These are phyloP conservation scores for Sclerurus mexicanus DNA, from an alignment of 2,113 vertebrate genomes.

Conservation along the genomic window DNA sequence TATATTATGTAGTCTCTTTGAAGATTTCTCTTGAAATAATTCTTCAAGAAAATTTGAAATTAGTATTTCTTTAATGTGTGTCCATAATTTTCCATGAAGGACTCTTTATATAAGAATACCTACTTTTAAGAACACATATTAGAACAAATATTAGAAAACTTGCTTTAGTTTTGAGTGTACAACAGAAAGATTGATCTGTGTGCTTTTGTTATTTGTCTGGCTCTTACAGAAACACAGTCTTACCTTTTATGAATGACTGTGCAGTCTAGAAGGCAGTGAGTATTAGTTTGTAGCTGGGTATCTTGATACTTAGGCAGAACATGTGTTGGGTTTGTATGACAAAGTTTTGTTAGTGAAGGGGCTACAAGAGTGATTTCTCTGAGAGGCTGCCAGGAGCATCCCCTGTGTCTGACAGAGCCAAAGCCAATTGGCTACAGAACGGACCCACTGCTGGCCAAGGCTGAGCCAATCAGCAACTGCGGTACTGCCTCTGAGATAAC, in stretches of 20 bases:
- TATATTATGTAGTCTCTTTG: background rate
- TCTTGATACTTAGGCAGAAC: background rate
- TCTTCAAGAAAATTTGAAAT: background rate
- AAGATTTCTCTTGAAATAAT: background rate
- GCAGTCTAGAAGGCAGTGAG: background rate
- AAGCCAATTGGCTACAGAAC: fast-evolving
- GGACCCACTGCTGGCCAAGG: background rate
- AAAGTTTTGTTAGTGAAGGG: background rate
- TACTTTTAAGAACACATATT: background rate
- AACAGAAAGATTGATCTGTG: background rate
- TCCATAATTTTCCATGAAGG: background rate
- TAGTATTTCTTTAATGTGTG: background rate
- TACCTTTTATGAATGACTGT: background rate
- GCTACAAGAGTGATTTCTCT: background rate
- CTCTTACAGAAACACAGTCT: background rate
- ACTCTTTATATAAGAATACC: background rate
- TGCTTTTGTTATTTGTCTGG: background rate
- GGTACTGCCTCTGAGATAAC: background rate
- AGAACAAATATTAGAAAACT: background rate
- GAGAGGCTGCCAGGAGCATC: background rate
- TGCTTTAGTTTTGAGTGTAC: background rate
- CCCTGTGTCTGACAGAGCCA: fast-evolving
- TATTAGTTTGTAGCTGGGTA: background rate
- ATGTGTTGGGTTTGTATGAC: background rate
- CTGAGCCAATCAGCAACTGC: fast-evolving